Evolutionary conservation across 1,140 invertebrate species (phyloP), one percentile per base, ranked within the genome.

Genomic region (Drosophila arawakana): DNA sequence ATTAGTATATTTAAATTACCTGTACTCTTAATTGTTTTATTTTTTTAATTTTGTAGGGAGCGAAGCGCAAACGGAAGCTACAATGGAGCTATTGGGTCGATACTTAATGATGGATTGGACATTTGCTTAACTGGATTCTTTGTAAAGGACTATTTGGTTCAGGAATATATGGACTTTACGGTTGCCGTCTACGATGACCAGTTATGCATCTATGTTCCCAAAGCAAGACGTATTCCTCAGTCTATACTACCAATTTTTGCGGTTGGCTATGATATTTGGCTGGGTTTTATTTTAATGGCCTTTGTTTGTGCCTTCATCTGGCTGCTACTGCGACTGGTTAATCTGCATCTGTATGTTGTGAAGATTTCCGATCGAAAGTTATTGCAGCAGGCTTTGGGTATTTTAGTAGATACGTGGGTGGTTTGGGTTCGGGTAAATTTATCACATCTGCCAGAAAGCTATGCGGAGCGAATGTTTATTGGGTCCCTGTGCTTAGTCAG

Each of bases 191-290:
- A 92, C 54, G 85, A 88, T 25, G 93, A 93, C 41, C 65, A 92
- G 62, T 47, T 93, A 35, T 93, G 93, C 68, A 89, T 93, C 13
- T 92, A 93, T 59, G 93, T 93, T 5, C 91, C 90, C 7, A 93
- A 93, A 54, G 88, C 92, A 1, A 80, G 77, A 2, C 81, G 81
- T 2, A 91, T 93, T 66, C 93, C 92, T 1, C 81, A 92, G 39
- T 93, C 92, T 11, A 88, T 93, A 15, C 44, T 91, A 1, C 91
- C 93, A 5, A 81, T 93, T 25, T 82, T 92, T 30, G 89, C 92
- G 7, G 91, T 93, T 4, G 75, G 90, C 47, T 63, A 75, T 2
- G 78, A 84, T n/a, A 84, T 93, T 11, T 93, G 92, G 92, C 25
- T 92, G 54, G 78, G 80, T 6, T 93, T 90, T 44, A 61, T 90